Conservation (phyloP, 2,113 vertebrate species). For the Jaculus jaculus region DNA sequence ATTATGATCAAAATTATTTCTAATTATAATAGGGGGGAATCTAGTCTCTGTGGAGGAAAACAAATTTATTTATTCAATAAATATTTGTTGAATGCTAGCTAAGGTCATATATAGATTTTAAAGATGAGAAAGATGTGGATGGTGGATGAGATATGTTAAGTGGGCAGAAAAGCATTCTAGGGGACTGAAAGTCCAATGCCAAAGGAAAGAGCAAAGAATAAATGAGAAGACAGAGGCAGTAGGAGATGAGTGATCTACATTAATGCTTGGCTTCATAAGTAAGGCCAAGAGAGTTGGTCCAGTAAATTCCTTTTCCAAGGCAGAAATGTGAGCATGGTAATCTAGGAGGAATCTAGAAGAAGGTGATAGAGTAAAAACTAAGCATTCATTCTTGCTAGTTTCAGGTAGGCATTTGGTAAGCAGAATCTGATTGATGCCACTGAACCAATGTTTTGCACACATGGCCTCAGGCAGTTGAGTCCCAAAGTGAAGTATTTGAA, state of each 20-base stretch:
- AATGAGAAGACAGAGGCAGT: neutral
- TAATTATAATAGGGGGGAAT: neutral
- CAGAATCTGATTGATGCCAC: accelerated
- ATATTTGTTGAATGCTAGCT: neutral
- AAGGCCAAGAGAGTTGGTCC: neutral
- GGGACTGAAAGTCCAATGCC: no score
- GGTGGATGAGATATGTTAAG: neutral
- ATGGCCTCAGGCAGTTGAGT: neutral
- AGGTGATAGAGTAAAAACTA: neutral
- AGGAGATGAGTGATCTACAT: neutral
- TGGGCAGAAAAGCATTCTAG: neutral
- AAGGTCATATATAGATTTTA: neutral
- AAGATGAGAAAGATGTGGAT: neutral
- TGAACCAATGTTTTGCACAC: neutral
- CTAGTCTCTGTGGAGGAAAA: neutral
- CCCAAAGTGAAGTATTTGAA: neutral
- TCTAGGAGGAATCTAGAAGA: neutral
- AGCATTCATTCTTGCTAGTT: neutral
- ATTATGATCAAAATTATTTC: neutral
- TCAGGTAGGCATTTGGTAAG: neutral
- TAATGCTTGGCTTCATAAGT: neutral
- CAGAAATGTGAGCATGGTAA: neutral
- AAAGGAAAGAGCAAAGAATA: neutral
- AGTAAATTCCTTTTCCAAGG: neutral
- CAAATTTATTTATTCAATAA: neutral